A percentile compares a stretch with the other conserved stretches of the same genome.
These are phyloP conservation scores for Protophormia terraenovae DNA, from an alignment of 2,888 invertebrate genomes.

Conservation along the genomic window DNA sequence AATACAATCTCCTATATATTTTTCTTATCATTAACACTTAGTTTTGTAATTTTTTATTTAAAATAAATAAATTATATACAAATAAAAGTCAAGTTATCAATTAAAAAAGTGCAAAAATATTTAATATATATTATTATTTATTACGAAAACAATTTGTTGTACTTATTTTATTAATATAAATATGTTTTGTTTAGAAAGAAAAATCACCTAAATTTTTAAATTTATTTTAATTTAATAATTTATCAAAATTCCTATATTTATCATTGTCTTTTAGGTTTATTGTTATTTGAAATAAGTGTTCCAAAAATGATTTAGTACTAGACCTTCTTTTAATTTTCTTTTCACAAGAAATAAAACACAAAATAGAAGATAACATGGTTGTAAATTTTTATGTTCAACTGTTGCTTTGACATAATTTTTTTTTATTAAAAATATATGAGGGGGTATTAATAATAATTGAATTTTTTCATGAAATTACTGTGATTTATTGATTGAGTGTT, in stretches of 20 bases:
- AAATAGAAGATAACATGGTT: no score
- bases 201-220: background rate
- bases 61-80: constrained; percentile 14
- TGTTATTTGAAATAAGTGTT: constrained; percentile 15
- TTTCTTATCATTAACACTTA: constrained; percentile 25
- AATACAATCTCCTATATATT: background rate
- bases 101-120: background rate
- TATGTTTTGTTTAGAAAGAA: background rate
- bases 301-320: background rate
- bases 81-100: constrained; percentile 43
- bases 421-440: background rate
- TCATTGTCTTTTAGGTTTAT: constrained; percentile 23
- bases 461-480: background rate
- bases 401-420: background rate
- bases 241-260: constrained; percentile 14
- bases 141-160: no score
- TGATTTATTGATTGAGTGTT: background rate
- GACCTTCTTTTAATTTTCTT: background rate
- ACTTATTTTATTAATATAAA: background rate
- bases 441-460: background rate
- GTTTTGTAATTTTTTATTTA: constrained; percentile 9
- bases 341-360: background rate
- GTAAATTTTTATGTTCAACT: background rate
- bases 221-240: background rate
- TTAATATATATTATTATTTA: background rate